phyloP scores from a whole-genome alignment of 2,113 vertebrate species.

The Coptodon bakossiorum region DNA sequence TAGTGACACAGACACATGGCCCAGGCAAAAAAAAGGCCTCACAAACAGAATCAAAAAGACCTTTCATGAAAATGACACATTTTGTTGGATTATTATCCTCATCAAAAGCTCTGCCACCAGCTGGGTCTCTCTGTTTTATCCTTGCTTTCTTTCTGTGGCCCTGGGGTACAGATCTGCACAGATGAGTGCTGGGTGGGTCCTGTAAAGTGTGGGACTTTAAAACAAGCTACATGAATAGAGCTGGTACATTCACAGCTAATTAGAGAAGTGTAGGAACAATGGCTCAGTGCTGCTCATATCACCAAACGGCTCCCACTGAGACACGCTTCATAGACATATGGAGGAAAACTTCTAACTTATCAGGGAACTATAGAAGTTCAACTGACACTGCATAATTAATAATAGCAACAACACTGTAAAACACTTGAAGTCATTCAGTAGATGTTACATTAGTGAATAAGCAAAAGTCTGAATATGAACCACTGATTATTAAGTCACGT shows the following conservation, averaged over 20 bases:
- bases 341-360: constrained; percentile 15
- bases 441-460: background rate
- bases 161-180: constrained; percentile 17
- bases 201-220: constrained; percentile 23
- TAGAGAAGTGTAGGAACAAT: constrained; percentile 28
- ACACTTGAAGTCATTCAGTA: background rate
- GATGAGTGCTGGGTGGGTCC: constrained; percentile 13
- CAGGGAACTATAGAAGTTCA: background rate
- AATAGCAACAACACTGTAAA: background rate
- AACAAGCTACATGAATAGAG: constrained; percentile 17
- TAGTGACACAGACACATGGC: constrained; percentile 4
- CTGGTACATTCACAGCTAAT: constrained; percentile 8
- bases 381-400: constrained; percentile 1
- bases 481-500: background rate
- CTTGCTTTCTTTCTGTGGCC: constrained; percentile 3
- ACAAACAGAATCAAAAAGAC: constrained; percentile 16
- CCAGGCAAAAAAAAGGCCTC: background rate
- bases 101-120: constrained; percentile 28
- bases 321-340: background rate
- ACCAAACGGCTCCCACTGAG: background rate
- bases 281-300: background rate
- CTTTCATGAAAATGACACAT: constrained; percentile 36
- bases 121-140: constrained; percentile 4
- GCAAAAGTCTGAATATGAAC: background rate
- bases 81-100: constrained; percentile 41